Conservation (phyloP, 2,113 vertebrate species). For the Vulpes lagopus region DNA sequence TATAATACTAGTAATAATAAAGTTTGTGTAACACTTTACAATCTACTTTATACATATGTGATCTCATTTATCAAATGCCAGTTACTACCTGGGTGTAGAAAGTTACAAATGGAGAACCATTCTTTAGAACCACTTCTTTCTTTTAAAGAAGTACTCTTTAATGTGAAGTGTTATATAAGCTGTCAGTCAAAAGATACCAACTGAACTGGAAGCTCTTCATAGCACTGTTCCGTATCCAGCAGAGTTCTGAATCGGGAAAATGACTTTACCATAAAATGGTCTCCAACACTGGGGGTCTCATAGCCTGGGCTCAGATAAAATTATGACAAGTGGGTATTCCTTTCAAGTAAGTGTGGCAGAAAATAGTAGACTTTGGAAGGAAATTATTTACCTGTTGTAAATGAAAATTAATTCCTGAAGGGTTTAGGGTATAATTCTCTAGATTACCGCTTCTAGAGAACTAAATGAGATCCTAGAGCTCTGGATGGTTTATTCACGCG, state of each 20-base stretch:
- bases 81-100: background rate
- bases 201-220: background rate
- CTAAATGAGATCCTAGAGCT: background rate
- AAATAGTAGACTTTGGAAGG: background rate
- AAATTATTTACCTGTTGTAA: conserved; percentile 25
- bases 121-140: background rate
- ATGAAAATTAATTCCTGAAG: conserved; percentile 45
- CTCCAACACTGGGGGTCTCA: background rate
- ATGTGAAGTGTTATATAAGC: background rate
- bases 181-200: fast-evolving
- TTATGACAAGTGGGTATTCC: background rate
- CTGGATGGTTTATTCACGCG: background rate
- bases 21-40: background rate
- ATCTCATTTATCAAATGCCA: background rate
- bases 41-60: background rate
- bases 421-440: background rate
- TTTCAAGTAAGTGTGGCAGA: background rate
- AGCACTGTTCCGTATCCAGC: background rate
- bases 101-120: background rate
- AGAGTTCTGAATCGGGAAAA: background rate
- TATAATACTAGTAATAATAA: background rate
- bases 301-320: background rate
- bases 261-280: background rate
- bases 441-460: background rate
- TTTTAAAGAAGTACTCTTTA: background rate